Conservation (phyloP, 2,888 invertebrate genomes). For the Hyposoter dolosus region DNA sequence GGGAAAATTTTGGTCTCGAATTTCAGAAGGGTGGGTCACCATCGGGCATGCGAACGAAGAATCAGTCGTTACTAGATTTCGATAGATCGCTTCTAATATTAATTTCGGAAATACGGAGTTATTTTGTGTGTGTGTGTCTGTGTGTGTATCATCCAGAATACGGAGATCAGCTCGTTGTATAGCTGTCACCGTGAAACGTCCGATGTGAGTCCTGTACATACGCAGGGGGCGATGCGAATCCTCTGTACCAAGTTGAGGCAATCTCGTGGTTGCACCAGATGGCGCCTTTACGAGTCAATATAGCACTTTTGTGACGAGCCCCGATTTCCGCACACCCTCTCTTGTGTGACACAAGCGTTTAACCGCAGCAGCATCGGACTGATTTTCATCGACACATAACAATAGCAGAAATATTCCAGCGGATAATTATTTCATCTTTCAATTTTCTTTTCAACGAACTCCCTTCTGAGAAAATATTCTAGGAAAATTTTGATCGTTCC, state of each 20-base stretch:
- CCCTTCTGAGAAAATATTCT: background rate
- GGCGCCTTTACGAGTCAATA: constrained; percentile 82
- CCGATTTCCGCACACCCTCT: constrained; percentile 69
- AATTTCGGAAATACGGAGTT: constrained; percentile 81
- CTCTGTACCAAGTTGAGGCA: constrained; percentile 38
- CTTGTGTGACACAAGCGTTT: constrained; percentile 47
- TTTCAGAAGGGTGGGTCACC: constrained; percentile 1
- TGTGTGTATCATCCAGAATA: constrained; percentile 3
- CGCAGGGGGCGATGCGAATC: constrained; percentile 63
- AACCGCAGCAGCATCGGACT: constrained; percentile 48
- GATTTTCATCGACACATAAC: constrained; percentile 42
- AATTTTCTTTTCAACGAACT: background rate
- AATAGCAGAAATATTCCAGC: constrained; percentile 34
- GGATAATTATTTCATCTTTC: background rate
- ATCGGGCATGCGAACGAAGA: constrained; percentile 70
- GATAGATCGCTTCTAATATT: constrained; percentile 81
- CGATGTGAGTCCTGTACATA: constrained; percentile 6
- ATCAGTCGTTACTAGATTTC: constrained; percentile 80
- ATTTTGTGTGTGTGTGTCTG: constrained; percentile 37
- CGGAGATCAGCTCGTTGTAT: constrained; percentile 44
- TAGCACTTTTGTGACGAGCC: constrained; percentile 75
- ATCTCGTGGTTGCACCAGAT: constrained; percentile 78
- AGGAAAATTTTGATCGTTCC: background rate
- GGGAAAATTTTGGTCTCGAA: background rate
- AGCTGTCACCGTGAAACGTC: constrained; percentile 55